Base-by-base conservation (phyloP, 2,797 vertebrate species). In the Odontamblyopus lacepedii region DNA sequence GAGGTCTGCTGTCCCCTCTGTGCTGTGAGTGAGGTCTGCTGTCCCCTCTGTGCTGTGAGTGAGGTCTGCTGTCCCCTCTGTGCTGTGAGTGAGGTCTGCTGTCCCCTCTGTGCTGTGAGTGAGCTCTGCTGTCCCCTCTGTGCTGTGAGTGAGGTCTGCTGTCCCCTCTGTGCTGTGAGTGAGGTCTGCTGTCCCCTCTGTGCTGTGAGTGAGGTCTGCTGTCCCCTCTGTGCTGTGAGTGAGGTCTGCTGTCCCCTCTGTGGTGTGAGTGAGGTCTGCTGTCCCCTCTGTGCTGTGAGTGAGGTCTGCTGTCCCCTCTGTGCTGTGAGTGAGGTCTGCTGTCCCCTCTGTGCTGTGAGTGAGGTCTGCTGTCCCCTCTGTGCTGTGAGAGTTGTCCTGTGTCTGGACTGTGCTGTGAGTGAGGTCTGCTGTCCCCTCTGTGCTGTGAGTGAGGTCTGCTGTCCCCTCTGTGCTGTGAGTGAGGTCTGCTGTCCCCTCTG, bases 181-280 rank as follows among this genome's bases (percentile, higher is more conserved):
- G 26, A 13, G 41, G 12, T 44, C 41, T 44, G 41, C 12, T 44
- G 41, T 15, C 41, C 51, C 15, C 51, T 53, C 41, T 44, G 6
- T 44, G 13, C 9, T 53, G 1, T 30, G 4, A 30, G 2, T 53
- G 51, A 53, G 51, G 2, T 53, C 84, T 61, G 82, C 29, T 30
- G 29, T 30, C 29, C 29, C 29, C 29, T 30, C 29, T 30, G 29
- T 30, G 29, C 29, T 30, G 29, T 30, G 4, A 30, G 2, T 30
- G 29, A 30, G 29, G 29, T 30, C 29, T 30, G 38, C 38, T 41
- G 38, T 11, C 6, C 38, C 38, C 38, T 41, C 38, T 38, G 35
- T 41, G 38, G 7, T 41, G 38, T 9, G n/a, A 3, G 96, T 97
- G 88, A 87, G 88, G 11, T 15, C 11, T 59, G 9, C 0, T 53